Conservation (phyloP, 2,797 vertebrate species). For the Hirundo rustica region DNA sequence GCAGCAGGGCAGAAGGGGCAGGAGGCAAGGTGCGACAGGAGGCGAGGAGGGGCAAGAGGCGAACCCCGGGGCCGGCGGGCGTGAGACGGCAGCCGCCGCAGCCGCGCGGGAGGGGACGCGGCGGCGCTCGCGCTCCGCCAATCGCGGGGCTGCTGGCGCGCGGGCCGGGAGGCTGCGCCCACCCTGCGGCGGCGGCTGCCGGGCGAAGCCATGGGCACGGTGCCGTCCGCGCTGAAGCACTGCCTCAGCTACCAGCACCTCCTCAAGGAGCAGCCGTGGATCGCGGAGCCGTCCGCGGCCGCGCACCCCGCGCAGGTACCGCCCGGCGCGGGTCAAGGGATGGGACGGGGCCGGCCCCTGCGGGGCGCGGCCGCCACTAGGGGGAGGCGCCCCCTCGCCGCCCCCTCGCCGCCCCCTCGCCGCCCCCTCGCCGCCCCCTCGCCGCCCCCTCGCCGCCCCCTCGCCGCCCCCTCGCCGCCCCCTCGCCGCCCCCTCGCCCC, state of each 20-base stretch:
- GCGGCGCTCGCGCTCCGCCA: slow-evolving; percentile 1
- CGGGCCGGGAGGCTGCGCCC: not conserved
- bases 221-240: slow-evolving; percentile 88
- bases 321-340: not conserved
- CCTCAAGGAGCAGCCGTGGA: slow-evolving; percentile 84
- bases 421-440: too few species aligned
- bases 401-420: not conserved
- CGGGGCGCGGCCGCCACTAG: not conserved
- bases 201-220: slow-evolving; percentile 83
- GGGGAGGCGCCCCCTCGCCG: not conserved
- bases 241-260: slow-evolving; percentile 90
- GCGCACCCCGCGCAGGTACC: slow-evolving; percentile 83
- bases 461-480: too few species aligned
- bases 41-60: too few species aligned
- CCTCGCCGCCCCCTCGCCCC: not conserved
- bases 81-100: not conserved
- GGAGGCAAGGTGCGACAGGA: too few species aligned
- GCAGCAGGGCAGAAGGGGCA: too few species aligned
- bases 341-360: not conserved
- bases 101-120: not conserved
- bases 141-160: not conserved
- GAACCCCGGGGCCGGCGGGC: not conserved
- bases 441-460: too few species aligned
- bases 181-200: not conserved
- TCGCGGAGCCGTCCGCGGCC: slow-evolving; percentile 67